Evolutionary conservation across 35 echinoderm and acorn worm species (phyloP), one percentile per base, ranked within the genome.

Genomic region (Chiridota heheva): DNA sequence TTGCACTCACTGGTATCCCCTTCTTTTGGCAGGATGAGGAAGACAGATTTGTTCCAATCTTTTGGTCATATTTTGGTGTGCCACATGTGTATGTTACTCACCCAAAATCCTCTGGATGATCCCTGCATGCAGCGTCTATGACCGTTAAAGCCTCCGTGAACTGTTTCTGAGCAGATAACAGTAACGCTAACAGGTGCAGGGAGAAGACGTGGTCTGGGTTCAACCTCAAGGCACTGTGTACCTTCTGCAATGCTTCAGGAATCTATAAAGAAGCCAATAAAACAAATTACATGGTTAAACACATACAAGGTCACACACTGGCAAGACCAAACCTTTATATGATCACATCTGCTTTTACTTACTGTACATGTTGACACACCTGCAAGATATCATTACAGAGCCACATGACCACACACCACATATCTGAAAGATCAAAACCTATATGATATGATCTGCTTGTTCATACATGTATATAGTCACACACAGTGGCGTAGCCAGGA

Each of bases 141-240:
- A 90, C 72, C 36, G 69, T 76, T 22, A 96, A 53, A 16, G 93
- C 87, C 63, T 96, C 93, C 25, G 69, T 87, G 70, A 83, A 96
- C 58, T 91, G 87, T 44, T 96, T 96, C 65, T 91, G 93, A 56
- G 87, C 71, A 43, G 93, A 96, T 12, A 96, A 72, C 36, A 96
- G 58, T 15, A 96, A 73, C 30, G 92, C 84, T 25, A 96, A 64
- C 15, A 90, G 84, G 48, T 96, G 93, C 2, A 90, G 70, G 16
- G 93, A 96, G 0, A 58, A 69, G 5, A 86, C 51, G 45, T 96
- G 77, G 40, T 90, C 88, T 4, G 75, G 82, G 72, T 84, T 82
- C 24, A 96, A 73, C 51, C 71, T 90, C 34, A 96, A 41, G 32
- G 93, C 59, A 25, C 53, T 70, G 28, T 79, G 81, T 17, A 96